These are phyloP conservation scores for Sympetrum striolatum DNA, from an alignment of 2,888 invertebrate genomes.

Conservation along the genomic window DNA sequence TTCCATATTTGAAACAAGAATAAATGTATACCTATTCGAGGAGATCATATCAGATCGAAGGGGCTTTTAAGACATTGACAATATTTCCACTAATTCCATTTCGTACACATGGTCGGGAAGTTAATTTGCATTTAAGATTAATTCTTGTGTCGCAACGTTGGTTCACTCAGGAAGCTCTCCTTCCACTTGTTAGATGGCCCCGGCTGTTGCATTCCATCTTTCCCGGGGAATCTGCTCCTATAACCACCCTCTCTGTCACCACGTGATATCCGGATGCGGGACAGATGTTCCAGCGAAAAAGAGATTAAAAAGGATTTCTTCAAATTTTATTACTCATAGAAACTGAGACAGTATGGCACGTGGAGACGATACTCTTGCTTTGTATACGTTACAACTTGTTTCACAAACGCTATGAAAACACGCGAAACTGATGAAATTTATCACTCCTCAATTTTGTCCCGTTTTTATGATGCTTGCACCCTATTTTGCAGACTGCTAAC, in stretches of 20 bases:
- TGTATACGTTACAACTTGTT: too few species aligned
- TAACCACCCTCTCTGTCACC: not conserved
- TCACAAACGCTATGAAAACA: too few species aligned
- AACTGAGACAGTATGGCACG: not conserved
- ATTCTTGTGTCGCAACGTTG: not conserved
- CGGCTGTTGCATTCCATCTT: not conserved
- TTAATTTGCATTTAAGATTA: not conserved
- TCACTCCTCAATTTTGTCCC: too few species aligned
- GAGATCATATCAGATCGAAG: not conserved
- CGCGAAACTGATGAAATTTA: too few species aligned
- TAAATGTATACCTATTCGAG: not conserved
- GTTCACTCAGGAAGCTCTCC: not conserved
- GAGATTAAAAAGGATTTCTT: not conserved
- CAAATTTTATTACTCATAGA: not conserved
- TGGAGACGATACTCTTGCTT: not conserved
- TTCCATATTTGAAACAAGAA: too few species aligned
- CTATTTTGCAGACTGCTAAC: too few species aligned
- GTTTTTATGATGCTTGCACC: too few species aligned
- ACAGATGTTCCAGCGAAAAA: not conserved
- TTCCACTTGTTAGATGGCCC: not conserved
- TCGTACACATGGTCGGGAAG: not conserved
- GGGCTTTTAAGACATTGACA: not conserved
- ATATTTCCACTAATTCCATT: not conserved
- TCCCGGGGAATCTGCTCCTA: not conserved
- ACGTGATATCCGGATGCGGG: not conserved